A percentile compares a stretch with the other conserved stretches of the same genome.
phyloP scores from a whole-genome alignment of 2,113 vertebrate species.

The Pomatorhinus ruficollis region DNA sequence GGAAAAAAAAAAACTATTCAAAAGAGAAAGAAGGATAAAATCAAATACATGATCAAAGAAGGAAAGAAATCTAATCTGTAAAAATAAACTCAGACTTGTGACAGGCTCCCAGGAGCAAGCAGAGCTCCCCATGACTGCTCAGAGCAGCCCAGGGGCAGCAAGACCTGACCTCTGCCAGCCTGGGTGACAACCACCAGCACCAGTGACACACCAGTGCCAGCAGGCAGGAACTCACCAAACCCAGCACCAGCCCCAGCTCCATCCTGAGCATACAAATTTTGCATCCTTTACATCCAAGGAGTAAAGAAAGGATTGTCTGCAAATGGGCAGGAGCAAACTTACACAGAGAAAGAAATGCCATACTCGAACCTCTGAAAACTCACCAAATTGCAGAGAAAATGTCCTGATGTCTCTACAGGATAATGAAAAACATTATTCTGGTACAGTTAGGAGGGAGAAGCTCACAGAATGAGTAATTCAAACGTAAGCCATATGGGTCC shows the following conservation, averaged over 20 bases:
- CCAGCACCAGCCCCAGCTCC: accelerated
- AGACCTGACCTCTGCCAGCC: not conserved
- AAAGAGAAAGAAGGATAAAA: not conserved
- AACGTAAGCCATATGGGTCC: not conserved
- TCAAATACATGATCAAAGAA: not conserved
- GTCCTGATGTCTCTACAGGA: not conserved
- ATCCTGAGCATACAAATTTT: not conserved
- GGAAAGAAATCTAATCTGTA: not conserved
- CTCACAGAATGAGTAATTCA: not conserved
- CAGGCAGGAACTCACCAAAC: accelerated
- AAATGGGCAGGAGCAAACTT: not conserved
- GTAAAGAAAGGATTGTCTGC: not conserved
- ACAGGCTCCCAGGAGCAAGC: not conserved
- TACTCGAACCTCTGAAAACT: not conserved
- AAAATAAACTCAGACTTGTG: not conserved
- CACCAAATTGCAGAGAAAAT: not conserved
- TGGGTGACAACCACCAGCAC: not conserved
- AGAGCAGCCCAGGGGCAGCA: not conserved
- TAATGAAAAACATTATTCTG: not conserved
- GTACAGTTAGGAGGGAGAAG: not conserved
- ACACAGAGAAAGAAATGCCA: not conserved
- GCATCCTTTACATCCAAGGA: no score
- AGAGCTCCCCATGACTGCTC: not conserved
- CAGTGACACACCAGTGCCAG: not conserved
- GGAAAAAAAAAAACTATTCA: not conserved